Percentiles rank a stretch among this genome's conserved stretches.
Conservation (phyloP, 2,797 vertebrate genomes). For the Lacerta bilineata region DNA sequence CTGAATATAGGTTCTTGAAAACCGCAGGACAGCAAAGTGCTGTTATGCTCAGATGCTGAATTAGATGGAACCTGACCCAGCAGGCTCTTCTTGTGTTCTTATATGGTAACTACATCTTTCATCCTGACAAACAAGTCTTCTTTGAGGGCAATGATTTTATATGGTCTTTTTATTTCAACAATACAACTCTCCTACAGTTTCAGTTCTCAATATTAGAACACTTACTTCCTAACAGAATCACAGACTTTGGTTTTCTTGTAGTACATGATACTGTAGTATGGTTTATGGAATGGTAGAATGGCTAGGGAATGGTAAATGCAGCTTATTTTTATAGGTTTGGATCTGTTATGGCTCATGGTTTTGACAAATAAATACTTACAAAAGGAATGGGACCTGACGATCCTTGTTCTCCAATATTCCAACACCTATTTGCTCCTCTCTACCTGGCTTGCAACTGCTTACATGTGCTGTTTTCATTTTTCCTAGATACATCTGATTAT, state of each 20-base stretch:
- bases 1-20: too few species aligned
- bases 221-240: neutral
- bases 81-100: too few species aligned
- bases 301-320: too few species aligned
- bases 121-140: neutral
- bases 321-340: neutral
- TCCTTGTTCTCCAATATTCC: neutral
- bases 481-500: conserved; percentile 48
- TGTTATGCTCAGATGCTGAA: too few species aligned
- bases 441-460: neutral
- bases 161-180: neutral
- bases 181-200: neutral
- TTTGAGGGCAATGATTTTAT: neutral
- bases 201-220: neutral
- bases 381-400: neutral
- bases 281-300: neutral
- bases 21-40: too few species aligned
- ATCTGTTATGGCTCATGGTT: neutral
- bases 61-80: too few species aligned
- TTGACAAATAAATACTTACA: neutral
- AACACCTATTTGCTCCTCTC: neutral
- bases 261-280: too few species aligned
- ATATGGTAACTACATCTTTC: too few species aligned
- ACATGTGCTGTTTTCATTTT: neutral
- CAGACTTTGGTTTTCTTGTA: neutral